Base-by-base conservation (phyloP, 2,888 invertebrate species). In the Zygaena filipendulae region DNA sequence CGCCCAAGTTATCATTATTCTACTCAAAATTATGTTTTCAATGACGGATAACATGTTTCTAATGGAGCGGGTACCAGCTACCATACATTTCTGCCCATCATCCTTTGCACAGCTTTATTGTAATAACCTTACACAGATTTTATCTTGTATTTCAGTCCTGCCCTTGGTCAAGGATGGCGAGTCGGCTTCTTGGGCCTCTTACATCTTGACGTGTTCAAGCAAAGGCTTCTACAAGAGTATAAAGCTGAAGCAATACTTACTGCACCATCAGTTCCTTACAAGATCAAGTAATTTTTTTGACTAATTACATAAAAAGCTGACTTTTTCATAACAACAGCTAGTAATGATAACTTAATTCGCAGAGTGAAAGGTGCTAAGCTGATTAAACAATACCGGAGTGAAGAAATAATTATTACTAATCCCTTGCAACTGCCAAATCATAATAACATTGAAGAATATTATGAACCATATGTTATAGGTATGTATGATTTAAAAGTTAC, bases 151-250 rank as follows among this genome's bases (percentile, higher is more conserved):
- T 61, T 28, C 49, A 93, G 93, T 67, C 88, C 92, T 33, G 94
- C 94, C 2, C 71, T 95, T 31, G 95, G 94, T 2, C 90, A 91
- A 56, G 95, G 95, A 12, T 95, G 92, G 92, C 83, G 94, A 22
- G 66, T 94, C 13, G 95, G 95, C 2, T 95, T 95, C 59, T 68
- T 95, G 8, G 95, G 95, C 0, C 71, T 95, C 3, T 67, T 95
- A 9, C 95, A 95, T 53, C 83, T 95, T 68, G 95, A 95, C 66
- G 94, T 95, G 0, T 94, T 95, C 52, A 88, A 87, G 21, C 94
- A 95, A 62, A 81, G 95, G 11, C 68, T 95, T 11, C 84, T 92
- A 39, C 93, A 94, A 54, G 94, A 95, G 58, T 87, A 91, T 59
- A 87, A 86, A 36, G 87, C 92, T 0, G 88, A 92, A 42, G 86